Evolutionary conservation across 2,797 vertebrate species (phyloP).

Genomic region (Poeciliopsis gracilis): DNA sequence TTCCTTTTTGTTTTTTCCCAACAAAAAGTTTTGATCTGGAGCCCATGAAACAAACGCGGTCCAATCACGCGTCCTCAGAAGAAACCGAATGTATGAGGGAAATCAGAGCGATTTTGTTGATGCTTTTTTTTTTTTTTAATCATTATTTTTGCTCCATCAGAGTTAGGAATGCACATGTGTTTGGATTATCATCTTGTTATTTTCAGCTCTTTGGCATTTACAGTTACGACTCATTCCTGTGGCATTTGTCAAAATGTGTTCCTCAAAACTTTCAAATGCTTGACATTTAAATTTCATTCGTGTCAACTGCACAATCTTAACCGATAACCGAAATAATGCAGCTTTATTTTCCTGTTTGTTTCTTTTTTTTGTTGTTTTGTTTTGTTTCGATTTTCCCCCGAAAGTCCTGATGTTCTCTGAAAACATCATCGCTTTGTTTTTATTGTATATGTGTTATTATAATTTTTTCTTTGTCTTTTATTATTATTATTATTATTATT

Average conservation of each 20-base stretch:
- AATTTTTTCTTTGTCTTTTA: background rate
- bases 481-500: background rate
- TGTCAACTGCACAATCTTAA: background rate
- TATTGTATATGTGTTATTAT: background rate
- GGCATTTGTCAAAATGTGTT: background rate
- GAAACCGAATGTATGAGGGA: background rate
- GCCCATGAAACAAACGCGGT: background rate
- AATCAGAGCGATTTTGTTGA: background rate
- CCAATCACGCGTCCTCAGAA: no score
- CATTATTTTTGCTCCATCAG: no score
- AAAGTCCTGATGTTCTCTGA: background rate
- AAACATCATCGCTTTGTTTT: constrained; percentile 4
- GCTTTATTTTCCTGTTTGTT: background rate
- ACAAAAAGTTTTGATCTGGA: background rate
- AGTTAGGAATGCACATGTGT: background rate
- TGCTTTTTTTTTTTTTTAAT: background rate
- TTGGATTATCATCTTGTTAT: background rate
- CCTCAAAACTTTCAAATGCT: background rate
- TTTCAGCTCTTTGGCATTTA: constrained; percentile 23
- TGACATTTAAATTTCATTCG: constrained; percentile 19
- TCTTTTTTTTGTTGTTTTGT: background rate
- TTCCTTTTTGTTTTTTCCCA: no score
- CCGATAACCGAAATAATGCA: background rate
- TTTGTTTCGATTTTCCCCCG: background rate
- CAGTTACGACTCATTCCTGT: background rate